A percentile compares a stretch with the other conserved stretches of the same genome.
These are phyloP conservation scores for Petroica traversi DNA, from an alignment of 2,113 vertebrate genomes.

Conservation along the genomic window DNA sequence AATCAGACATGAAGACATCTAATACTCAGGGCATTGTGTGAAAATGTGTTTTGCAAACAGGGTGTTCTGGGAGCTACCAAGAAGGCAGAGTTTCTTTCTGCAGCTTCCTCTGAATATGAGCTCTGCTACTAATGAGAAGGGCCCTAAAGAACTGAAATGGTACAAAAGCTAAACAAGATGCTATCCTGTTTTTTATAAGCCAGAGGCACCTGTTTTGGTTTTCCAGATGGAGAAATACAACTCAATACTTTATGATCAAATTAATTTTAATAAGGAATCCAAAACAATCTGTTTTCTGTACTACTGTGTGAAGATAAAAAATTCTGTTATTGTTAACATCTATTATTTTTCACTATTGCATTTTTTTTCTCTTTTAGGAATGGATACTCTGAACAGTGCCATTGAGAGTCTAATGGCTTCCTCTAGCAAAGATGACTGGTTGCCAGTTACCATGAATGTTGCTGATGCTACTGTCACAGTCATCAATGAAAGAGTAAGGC, in stretches of 20 bases:
- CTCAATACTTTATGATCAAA: background rate
- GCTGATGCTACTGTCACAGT: slow-evolving; percentile 95
- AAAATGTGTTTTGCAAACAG: background rate
- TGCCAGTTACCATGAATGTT: slow-evolving; percentile 90
- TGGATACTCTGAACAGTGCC: slow-evolving; percentile 93
- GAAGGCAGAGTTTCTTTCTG: background rate
- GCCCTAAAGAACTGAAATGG: background rate
- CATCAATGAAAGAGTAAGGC: slow-evolving; percentile 87
- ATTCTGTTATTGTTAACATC: background rate
- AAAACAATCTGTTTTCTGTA: background rate
- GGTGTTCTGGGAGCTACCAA: background rate
- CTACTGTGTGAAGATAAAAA: background rate
- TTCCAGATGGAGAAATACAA: background rate
- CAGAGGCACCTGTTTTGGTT: background rate
- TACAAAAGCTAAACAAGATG: background rate
- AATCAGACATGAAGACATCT: background rate
- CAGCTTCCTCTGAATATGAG: background rate
- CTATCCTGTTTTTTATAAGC: background rate
- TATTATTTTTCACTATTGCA: background rate
- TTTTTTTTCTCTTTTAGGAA: slow-evolving; percentile 77
- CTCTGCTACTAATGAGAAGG: background rate
- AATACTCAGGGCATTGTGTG: background rate
- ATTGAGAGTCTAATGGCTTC: slow-evolving; percentile 88
- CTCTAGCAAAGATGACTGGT: slow-evolving; percentile 90
- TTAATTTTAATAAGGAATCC: background rate